Evolutionary conservation across 2,888 invertebrate genomes (phyloP), one percentile per base, ranked within the genome.

Genomic region (Dryobotodes eremita): DNA sequence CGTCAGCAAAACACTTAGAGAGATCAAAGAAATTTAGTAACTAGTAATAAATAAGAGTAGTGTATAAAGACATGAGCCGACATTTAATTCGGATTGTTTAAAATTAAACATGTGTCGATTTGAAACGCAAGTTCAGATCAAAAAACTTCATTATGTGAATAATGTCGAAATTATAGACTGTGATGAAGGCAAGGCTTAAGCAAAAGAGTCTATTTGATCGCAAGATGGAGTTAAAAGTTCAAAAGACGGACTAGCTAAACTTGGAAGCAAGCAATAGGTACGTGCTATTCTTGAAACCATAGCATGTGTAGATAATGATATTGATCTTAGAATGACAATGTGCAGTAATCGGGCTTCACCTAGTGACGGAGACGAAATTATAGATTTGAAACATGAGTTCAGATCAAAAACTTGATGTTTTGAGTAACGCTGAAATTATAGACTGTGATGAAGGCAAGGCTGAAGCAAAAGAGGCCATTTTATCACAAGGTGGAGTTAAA

Each of bases 1-100:
- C 71, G 71, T 82, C 86, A 84, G 73, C 59, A 31, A 75, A 70
- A 83, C 81, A 85, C 82, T 88, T 79, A 79, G 23, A 42, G 59
- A 89, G 87, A 89, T 89, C 88, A 89, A 89, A 89, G 88, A 79
- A 46, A 23, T 82, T 71, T 68, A 77, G 71, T 79, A 86, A 87
- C 86, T 79, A 79, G 76, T 74, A 82, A 84, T 86, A 89, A 88
- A 88, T 89, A 88, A 85, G 66, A 80, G 15, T 36, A 86, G 83
- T 87, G 76, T 73, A 87, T 89, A 82, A 89, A 88, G 89, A 87
- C 76, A 84, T 74, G 65, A 71, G 10, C 81, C 79, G 83, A 87
- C 76, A 84, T 89, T 84, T 87, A 80, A 88, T 82, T 86, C 71
- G 55, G 79, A 86, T 88, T 86, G 84, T 86, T 88, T 83, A 86